phyloP scores from a whole-genome alignment of 2,888 invertebrate species.

The Euphydryas editha region DNA sequence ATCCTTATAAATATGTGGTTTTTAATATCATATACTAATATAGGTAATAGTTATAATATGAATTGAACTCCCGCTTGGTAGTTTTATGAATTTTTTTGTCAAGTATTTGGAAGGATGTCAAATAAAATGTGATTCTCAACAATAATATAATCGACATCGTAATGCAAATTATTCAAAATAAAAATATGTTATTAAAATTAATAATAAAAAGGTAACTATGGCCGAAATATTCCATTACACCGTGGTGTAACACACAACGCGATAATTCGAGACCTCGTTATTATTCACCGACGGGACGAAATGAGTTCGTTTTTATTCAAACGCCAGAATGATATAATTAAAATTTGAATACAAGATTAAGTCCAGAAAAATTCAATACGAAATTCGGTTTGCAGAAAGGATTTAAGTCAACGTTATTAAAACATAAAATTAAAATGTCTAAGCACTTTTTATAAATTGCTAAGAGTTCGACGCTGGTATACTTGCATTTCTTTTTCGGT shows the following conservation, averaged over 20 bases:
- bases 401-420: conserved; percentile 39
- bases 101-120: no score
- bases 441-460: neutral
- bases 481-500: neutral
- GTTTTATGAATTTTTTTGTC: no score
- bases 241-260: conserved; percentile 55
- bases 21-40: no score
- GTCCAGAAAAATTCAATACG: conserved; percentile 74
- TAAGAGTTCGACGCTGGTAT: no score
- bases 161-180: no score
- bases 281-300: conserved; percentile 75
- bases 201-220: no score
- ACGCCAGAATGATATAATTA: conserved; percentile 81
- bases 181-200: neutral
- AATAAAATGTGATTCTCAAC: no score
- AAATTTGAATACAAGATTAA: conserved; percentile 82
- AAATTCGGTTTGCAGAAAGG: conserved; percentile 58
- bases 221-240: conserved; percentile 43
- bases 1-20: no score
- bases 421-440: conserved; percentile 1
- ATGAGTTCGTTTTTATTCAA: conserved; percentile 82
- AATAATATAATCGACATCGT: no score
- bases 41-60: no score
- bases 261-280: conserved; percentile 70
- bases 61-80: no score